Evolutionary conservation across 2,888 invertebrate species (phyloP).

Genomic region (Ennomos quercinarius): DNA sequence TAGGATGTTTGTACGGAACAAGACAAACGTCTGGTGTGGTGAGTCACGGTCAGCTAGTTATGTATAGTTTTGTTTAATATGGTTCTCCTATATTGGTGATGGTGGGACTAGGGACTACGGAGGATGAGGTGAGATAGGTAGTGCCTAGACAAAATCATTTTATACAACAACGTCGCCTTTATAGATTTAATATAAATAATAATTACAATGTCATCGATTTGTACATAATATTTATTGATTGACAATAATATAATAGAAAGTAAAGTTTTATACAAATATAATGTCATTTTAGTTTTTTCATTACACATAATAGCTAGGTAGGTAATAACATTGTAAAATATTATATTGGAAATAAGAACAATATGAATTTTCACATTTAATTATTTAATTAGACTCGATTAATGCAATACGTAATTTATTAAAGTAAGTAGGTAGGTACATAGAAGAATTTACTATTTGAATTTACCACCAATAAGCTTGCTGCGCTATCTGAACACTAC

Average conservation of each 20-base stretch:
- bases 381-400: conserved; percentile 47
- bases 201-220: conserved; percentile 78
- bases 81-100: no score
- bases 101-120: no score
- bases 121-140: neutral
- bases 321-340: conserved; percentile 58
- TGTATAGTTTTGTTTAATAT: no score
- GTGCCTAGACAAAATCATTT: neutral
- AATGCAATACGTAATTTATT: conserved; percentile 32
- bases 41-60: no score
- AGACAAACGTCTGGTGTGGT: no score
- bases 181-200: conserved; percentile 79
- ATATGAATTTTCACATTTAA: conserved; percentile 44
- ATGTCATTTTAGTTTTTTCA: conserved; percentile 75
- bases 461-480: conserved; percentile 36
- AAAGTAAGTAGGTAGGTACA: conserved; percentile 19
- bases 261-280: conserved; percentile 83
- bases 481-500: conserved; percentile 44
- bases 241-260: conserved; percentile 78
- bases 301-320: conserved; percentile 66
- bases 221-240: conserved; percentile 77
- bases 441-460: conserved; percentile 38
- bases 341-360: conserved; percentile 65
- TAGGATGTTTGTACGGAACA: no score
- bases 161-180: conserved; percentile 61